A percentile compares a stretch with the other conserved stretches of the same genome.
Evolutionary conservation across 2,797 vertebrate species (phyloP).

Genomic region (Myioborus miniatus): DNA sequence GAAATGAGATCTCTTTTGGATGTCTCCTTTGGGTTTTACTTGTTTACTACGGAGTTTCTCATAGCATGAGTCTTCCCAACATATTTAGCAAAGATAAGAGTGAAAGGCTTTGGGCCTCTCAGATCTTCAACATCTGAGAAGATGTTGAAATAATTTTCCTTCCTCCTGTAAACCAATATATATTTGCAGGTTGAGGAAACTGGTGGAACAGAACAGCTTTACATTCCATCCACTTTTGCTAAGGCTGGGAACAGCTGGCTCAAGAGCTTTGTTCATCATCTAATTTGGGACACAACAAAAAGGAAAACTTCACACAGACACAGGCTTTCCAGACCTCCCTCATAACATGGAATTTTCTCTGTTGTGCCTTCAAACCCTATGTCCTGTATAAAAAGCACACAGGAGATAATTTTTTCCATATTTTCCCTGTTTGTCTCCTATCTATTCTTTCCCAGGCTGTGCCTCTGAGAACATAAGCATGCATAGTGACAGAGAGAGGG

Average conservation of each 20-base stretch:
- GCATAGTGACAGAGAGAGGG: background rate
- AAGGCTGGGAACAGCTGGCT: background rate
- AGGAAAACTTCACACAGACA: background rate
- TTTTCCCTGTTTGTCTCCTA: constrained; percentile 16
- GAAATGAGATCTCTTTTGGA: background rate
- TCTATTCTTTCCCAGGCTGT: constrained; percentile 15
- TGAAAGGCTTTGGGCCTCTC: background rate
- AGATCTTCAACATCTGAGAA: background rate
- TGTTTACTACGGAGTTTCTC: background rate
- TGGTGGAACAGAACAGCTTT: background rate
- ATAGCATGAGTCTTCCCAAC: background rate
- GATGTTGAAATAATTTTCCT: background rate
- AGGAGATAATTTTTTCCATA: constrained; percentile 18
- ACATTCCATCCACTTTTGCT: background rate
- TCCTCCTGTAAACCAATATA: background rate
- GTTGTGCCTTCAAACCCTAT: constrained; percentile 4
- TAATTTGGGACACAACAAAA: background rate
- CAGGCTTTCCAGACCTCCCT: constrained; percentile 10
- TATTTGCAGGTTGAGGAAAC: background rate
- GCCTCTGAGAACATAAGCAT: background rate
- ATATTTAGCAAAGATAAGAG: background rate
- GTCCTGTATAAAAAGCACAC: constrained; percentile 3
- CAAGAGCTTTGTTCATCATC: background rate
- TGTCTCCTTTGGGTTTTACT: background rate
- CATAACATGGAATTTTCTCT: background rate